These are phyloP conservation scores for Spodoptera picta DNA, from an alignment of 2,888 invertebrate genomes.

Conservation along the genomic window DNA sequence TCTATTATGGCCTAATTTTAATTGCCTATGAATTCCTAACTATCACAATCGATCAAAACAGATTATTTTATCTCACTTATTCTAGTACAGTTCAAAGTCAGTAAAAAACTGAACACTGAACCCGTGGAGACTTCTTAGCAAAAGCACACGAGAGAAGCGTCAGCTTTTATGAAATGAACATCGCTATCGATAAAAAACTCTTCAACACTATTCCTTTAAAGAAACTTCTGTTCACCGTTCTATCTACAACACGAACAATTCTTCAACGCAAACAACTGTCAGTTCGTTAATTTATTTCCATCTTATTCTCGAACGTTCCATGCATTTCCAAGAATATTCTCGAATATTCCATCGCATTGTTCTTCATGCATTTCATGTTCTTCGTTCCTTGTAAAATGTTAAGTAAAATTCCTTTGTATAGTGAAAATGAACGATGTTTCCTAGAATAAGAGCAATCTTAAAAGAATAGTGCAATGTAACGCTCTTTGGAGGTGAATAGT, in stretches of 20 bases:
- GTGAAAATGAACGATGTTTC: slow-evolving; percentile 28
- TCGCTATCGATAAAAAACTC: not conserved
- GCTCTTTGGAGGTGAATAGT: slow-evolving; percentile 16
- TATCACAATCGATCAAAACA: too few relatives aligned
- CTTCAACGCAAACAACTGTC: slow-evolving; percentile 19
- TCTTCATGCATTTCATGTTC: slow-evolving; percentile 13
- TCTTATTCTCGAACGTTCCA: slow-evolving; percentile 13
- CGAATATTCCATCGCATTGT: slow-evolving; percentile 17
- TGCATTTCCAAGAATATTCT: slow-evolving; percentile 18
- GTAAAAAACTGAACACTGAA: too few relatives aligned
- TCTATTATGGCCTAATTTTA: too few relatives aligned
- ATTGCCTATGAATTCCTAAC: too few relatives aligned
- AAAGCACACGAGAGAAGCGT: not conserved
- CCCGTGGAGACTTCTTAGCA: too few relatives aligned
- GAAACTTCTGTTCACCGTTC: slow-evolving; percentile 1
- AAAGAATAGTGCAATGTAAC: slow-evolving; percentile 14
- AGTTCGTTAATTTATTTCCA: slow-evolving; percentile 19
- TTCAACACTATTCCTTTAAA: slow-evolving; percentile 3
- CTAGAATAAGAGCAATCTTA: slow-evolving; percentile 21
- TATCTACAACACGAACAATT: slow-evolving; percentile 12
- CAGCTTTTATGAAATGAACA: not conserved
- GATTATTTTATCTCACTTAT: too few relatives aligned
- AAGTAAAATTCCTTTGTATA: slow-evolving; percentile 24
- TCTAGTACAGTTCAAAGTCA: too few relatives aligned
- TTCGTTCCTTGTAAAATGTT: slow-evolving; percentile 9